These are phyloP conservation scores for Stegastes partitus DNA, from an alignment of 2,113 vertebrate genomes.

Conservation along the genomic window DNA sequence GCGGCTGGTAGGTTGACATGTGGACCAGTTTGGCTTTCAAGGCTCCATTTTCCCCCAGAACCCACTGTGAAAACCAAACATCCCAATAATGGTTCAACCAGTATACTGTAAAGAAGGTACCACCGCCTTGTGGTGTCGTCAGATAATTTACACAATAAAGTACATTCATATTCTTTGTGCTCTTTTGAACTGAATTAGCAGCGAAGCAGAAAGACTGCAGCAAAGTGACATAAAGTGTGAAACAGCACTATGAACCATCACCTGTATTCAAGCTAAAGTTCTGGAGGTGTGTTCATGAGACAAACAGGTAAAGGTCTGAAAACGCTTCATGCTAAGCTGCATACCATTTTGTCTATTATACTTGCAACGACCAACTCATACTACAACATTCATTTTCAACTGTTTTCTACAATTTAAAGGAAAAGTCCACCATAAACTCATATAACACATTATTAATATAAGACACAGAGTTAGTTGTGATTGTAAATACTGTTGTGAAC, in stretches of 20 bases:
- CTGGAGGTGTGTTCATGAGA: neutral
- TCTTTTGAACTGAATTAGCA: neutral
- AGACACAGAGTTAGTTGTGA: no score
- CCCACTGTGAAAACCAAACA: constrained; percentile 81
- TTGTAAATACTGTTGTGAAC: no score
- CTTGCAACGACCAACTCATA: no score
- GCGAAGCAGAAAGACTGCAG: neutral
- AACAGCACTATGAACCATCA: neutral
- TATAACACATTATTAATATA: no score
- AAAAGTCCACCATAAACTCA: no score
- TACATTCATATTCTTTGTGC: neutral
- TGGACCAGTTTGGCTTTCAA: constrained; percentile 90
- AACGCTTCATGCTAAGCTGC: neutral
- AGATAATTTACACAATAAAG: neutral
- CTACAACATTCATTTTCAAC: no score
- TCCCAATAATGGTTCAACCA: neutral
- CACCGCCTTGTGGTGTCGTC: neutral
- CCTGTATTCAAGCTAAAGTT: neutral
- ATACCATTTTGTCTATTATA: no score
- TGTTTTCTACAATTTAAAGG: no score
- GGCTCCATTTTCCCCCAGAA: constrained; percentile 88
- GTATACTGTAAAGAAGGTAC: neutral
- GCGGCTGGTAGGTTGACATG: constrained; percentile 90
- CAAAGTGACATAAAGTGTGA: neutral
- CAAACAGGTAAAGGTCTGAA: neutral